Evolutionary conservation across 2,888 invertebrate genomes (phyloP), one percentile per base, ranked within the genome.

Genomic region (Gandaritis pyraliata): DNA sequence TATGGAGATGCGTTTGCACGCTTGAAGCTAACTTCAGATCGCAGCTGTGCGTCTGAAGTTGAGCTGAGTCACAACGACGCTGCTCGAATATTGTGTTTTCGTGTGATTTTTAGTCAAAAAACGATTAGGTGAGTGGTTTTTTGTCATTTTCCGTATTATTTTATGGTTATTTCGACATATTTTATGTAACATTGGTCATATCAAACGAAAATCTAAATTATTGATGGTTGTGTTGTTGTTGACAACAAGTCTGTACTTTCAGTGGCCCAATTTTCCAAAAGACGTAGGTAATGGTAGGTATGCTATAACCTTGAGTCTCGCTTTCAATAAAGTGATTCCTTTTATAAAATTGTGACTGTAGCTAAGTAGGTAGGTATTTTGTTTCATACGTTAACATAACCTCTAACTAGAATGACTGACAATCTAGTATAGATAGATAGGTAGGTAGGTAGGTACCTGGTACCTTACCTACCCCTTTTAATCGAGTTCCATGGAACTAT

Each of bases 21-120:
- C 55, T 61, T 29, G 61, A 1, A 85, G 83, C 79, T 74, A 75
- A 74, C 80, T 81, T 86, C 90, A 87, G 79, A 76, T 68, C 76
- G 74, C 73, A 70, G 62, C 64, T 83, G 79, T 71, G 78, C 77
- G 82, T 76, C 83, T 80, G 87, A 85, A 78, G 82, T 53, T 83
- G 87, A 86, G 74, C 83, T 87, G 91, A 88, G 90, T 86, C 82
- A 90, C 87, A 89, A 78, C 64, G 69, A 60, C 62, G 61, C 39
- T 64, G 60, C 47, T 63, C 38, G 29, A 50, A 47, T 68, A 54
- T 56, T 65, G 59, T 65, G 73, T 66, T 71, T 72, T 73, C 71
- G 65, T 72, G 76, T 75, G 76, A 72, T 71, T 66, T 39, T 55
- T 54, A 56, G 8, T 8, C n/a, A 68, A 12, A 41, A 69, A 67